A percentile compares a stretch with the other conserved stretches of the same genome.
Evolutionary conservation across 2,888 invertebrate genomes (phyloP).

Genomic region (Drosophila pullipes): DNA sequence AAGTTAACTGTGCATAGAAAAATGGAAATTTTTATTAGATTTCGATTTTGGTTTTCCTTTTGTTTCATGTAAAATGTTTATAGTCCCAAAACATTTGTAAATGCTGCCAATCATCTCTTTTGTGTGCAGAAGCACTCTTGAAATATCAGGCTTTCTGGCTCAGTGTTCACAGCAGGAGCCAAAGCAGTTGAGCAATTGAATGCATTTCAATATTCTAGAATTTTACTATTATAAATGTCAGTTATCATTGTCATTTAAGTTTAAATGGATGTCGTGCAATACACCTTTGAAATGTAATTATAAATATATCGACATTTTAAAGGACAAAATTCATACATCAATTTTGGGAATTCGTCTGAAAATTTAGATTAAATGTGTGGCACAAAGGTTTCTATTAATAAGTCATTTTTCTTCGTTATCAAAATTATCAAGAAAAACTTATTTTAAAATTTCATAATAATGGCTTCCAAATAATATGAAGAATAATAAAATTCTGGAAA

Average conservation of each 20-base stretch:
- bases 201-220: background rate
- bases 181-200: background rate
- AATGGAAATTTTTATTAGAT: slow-evolving; percentile 79
- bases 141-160: slow-evolving; percentile 1
- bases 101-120: slow-evolving; percentile 65
- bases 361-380: background rate
- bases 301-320: background rate
- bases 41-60: slow-evolving; percentile 57
- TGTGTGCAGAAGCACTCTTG: slow-evolving; percentile 24
- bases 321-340: background rate
- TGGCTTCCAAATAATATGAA: background rate
- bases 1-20: slow-evolving; percentile 79
- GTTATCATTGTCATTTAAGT: background rate
- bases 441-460: background rate
- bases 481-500: background rate
- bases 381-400: background rate
- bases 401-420: background rate
- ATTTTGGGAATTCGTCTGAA: background rate
- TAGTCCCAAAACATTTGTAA: slow-evolving; percentile 67
- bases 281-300: background rate
- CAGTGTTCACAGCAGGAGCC: slow-evolving; percentile 2
- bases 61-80: slow-evolving; percentile 66
- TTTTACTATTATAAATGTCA: background rate
- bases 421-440: background rate
- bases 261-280: too few relatives aligned